phyloP scores from a whole-genome alignment of 1,140 invertebrate species.

The Adoxophyes honmai region DNA sequence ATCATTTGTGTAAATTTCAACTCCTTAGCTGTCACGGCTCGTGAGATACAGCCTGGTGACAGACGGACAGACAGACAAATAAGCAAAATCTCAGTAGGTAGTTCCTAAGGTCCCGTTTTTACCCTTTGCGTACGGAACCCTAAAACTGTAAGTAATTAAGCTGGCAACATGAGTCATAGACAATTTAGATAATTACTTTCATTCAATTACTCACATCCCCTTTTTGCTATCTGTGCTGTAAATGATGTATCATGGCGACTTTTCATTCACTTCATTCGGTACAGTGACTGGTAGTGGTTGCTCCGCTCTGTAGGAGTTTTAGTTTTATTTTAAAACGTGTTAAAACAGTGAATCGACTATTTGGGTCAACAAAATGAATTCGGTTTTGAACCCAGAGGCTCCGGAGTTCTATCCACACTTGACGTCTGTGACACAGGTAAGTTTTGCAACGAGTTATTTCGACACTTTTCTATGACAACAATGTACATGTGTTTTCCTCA shows the following conservation, averaged over 20 bases:
- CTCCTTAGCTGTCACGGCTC: too few relatives aligned
- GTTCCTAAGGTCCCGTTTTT: too few relatives aligned
- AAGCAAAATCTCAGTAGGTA: too few relatives aligned
- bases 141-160: too few relatives aligned
- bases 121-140: too few relatives aligned
- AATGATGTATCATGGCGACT: conserved; percentile 4
- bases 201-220: conserved; percentile 7
- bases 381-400: conserved; percentile 55
- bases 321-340: conserved; percentile 15
- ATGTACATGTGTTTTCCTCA: conserved; percentile 40
- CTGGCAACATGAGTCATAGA: too few relatives aligned
- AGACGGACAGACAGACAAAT: too few relatives aligned
- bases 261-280: conserved; percentile 17
- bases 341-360: not conserved
- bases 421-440: conserved; percentile 48
- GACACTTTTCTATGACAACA: conserved; percentile 23
- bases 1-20: too few relatives aligned
- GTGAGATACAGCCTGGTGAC: too few relatives aligned
- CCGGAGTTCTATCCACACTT: conserved; percentile 56
- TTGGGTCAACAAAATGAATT: conserved; percentile 45
- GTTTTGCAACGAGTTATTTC: conserved; percentile 26
- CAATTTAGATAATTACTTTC: too few relatives aligned
- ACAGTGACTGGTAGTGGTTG: conserved; percentile 1
- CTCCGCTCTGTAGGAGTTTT: conserved; percentile 8
- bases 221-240: not conserved